Conservation (phyloP, 2,888 invertebrate genomes). For the Cosmia pyralina region DNA sequence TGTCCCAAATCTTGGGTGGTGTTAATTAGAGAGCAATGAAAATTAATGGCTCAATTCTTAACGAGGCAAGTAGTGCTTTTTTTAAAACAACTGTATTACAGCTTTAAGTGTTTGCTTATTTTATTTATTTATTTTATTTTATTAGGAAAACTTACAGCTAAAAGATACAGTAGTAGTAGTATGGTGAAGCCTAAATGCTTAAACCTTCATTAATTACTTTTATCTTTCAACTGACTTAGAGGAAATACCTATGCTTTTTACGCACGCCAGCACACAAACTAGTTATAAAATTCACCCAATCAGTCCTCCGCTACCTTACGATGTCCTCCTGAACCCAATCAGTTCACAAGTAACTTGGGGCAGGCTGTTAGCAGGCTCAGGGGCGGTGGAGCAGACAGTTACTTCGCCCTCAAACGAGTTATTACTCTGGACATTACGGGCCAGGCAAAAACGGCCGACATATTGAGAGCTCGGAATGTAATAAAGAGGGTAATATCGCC, state of each 20-base stretch:
- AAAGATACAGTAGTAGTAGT: too few species aligned
- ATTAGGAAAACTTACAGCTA: too few species aligned
- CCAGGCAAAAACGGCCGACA: slow-evolving; percentile 72
- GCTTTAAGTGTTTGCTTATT: background rate
- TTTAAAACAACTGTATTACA: background rate
- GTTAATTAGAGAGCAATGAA: too few species aligned
- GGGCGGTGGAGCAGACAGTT: slow-evolving; percentile 60
- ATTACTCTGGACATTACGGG: slow-evolving; percentile 72
- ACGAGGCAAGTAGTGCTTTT: background rate
- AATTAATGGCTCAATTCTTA: too few species aligned
- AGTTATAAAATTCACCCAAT: slow-evolving; percentile 2
- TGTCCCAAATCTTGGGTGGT: background rate
- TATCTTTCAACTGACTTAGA: too few species aligned
- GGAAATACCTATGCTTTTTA: too few species aligned
- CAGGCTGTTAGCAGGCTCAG: slow-evolving; percentile 53
- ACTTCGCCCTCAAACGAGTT: slow-evolving; percentile 70
- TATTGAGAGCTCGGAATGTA: slow-evolving; percentile 76
- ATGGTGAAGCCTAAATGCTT: too few species aligned
- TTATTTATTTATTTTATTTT: too few species aligned
- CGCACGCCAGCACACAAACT: background rate
- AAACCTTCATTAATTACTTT: too few species aligned
- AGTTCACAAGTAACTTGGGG: slow-evolving; percentile 40
- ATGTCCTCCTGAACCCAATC: slow-evolving; percentile 40
- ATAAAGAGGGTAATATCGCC: slow-evolving; percentile 75
- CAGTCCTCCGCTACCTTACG: slow-evolving; percentile 27